Evolutionary conservation across 1,140 invertebrate species (phyloP).

Genomic region (Rhopalosiphum maidis): DNA sequence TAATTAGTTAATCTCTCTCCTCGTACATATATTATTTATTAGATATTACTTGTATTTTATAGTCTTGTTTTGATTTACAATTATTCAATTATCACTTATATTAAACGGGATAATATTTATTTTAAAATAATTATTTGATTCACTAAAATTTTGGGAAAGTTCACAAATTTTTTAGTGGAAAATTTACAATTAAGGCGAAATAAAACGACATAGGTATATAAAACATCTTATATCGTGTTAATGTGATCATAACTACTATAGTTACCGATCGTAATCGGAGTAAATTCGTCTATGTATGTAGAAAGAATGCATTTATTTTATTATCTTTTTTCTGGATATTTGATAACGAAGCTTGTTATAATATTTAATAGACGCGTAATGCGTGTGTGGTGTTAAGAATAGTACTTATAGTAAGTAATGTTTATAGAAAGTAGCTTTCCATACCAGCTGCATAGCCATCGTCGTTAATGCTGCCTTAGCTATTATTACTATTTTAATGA

Average conservation of each 20-base stretch:
- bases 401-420: neutral
- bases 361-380: neutral
- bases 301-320: neutral
- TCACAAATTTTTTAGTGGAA: neutral
- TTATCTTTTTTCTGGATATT: neutral
- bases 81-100: neutral
- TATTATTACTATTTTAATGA: conserved; percentile 24
- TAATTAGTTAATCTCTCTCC: neutral
- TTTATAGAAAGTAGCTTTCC: conserved; percentile 42
- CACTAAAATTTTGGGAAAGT: neutral
- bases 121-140: neutral
- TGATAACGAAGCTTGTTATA: neutral
- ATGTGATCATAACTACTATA: neutral
- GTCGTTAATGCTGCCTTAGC: neutral
- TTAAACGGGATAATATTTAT: neutral
- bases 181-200: neutral
- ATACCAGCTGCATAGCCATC: neutral
- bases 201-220: neutral
- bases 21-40: neutral
- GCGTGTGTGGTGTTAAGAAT: neutral
- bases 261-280: neutral
- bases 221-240: neutral
- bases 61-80: neutral
- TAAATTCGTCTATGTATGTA: neutral
- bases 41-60: neutral